Evolutionary conservation across 1,140 invertebrate species (phyloP), one percentile per base, ranked within the genome.

Genomic region (Thaumatotibia leucotreta): DNA sequence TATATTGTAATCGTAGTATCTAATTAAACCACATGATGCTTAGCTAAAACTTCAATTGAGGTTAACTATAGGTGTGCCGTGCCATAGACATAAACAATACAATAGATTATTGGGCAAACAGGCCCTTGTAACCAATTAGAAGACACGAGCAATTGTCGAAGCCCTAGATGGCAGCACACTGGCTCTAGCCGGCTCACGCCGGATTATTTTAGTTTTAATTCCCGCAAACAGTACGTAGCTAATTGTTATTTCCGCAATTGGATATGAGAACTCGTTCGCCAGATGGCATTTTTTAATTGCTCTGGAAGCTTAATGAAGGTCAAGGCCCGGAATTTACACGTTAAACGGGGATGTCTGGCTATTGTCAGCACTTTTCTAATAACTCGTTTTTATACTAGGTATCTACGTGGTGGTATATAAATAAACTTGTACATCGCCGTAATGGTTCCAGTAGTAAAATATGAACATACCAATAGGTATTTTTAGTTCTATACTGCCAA

Each of bases 181-280:
- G 50, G 20, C 1, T 24, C 17, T 24, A 61, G 67, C 66, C 62
- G 50, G 68, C 63, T 66, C n/a, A 11, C 29, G 68, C 66, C 17
- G 64, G 49, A 65, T 64, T 14, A 69, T 65, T 65, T 64, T 63
- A 69, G 69, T 70, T 76, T 69, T 67, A 78, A 74, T 75, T 73
- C 61, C 31, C 20, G 10, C 33, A 66, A 73, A 71, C 71, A 68
- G 74, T 65, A 24, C n/a, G 27, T 27, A 64, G 24, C 29, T 76
- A 76, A 78, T 78, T 76, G 71, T 66, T 71, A 61, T 73, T 75
- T 80, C 76, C 78, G 72, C 66, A 39, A 73, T 68, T 61, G 65
- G 52, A 72, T 66, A 65, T 49, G 54, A 32, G 32, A 45, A 45
- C 39, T 20, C 50, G 24, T 67, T 63, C 66, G 63, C 50, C 66